Evolutionary conservation across 2,888 invertebrate species (phyloP).

Genomic region (Hypercompe scribonia): DNA sequence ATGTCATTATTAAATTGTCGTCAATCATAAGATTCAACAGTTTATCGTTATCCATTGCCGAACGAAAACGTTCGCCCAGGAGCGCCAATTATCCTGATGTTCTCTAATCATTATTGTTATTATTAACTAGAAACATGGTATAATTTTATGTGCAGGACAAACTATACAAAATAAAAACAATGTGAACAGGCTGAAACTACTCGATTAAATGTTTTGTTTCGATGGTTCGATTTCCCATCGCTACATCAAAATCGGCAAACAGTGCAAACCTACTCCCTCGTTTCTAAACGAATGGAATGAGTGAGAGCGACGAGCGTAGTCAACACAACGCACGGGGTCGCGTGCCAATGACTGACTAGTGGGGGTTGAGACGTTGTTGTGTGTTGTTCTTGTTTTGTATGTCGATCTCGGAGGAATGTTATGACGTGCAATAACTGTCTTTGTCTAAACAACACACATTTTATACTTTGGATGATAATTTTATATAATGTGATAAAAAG

Average conservation of each 20-base stretch:
- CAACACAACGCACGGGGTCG: slow-evolving; percentile 24
- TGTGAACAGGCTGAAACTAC: background rate
- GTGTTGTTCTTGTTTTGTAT: slow-evolving; percentile 65
- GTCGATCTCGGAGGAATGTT: slow-evolving; percentile 76
- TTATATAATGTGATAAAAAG: slow-evolving; percentile 76
- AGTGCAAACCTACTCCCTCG: background rate
- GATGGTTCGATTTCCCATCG: background rate
- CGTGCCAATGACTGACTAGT: slow-evolving; percentile 51
- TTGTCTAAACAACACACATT: slow-evolving; percentile 79
- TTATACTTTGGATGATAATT: slow-evolving; percentile 63
- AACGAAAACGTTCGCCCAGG: background rate
- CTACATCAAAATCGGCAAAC: background rate
- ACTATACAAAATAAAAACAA: background rate
- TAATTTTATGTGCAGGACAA: background rate
- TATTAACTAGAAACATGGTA: background rate
- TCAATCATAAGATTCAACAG: background rate
- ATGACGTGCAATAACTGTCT: slow-evolving; percentile 85
- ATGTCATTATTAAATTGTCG: no score
- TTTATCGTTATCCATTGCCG: background rate
- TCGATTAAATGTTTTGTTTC: background rate
- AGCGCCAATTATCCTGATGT: background rate
- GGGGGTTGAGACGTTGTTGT: slow-evolving; percentile 63
- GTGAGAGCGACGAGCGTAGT: slow-evolving; percentile 3
- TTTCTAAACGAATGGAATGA: slow-evolving; percentile 18
- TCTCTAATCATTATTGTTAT: background rate